These are phyloP conservation scores for Coptodon bakossiorum DNA, from an alignment of 2,113 vertebrate genomes.

Conservation along the genomic window DNA sequence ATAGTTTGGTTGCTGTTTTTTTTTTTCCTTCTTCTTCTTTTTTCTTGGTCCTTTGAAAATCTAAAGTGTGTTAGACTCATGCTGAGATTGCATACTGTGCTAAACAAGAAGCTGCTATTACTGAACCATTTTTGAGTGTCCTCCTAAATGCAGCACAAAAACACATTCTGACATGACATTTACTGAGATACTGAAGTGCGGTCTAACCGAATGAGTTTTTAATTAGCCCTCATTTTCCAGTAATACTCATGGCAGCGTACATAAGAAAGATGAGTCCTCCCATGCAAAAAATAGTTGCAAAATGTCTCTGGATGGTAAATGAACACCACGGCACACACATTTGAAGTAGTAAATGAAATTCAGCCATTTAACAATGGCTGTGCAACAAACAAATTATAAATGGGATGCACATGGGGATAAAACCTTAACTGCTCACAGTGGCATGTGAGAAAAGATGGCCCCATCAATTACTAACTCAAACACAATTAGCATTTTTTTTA, in stretches of 20 bases:
- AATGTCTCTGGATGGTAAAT: neutral
- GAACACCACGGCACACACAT: neutral
- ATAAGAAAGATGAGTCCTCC: neutral
- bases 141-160: conserved; percentile 1
- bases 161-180: neutral
- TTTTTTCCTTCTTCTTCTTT: too few species aligned
- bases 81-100: conserved; percentile 18
- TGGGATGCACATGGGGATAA: neutral
- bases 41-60: conserved; percentile 11
- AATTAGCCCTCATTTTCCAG: conserved; percentile 12
- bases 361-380: neutral
- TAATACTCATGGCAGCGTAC: neutral
- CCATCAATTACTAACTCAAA: neutral
- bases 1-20: neutral
- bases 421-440: neutral
- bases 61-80: neutral
- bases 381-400: neutral
- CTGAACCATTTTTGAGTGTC: conserved; percentile 13
- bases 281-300: neutral
- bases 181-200: neutral
- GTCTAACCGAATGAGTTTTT: neutral
- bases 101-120: neutral
- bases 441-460: neutral
- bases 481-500: neutral
- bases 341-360: conserved; percentile 8